Percentiles rank a stretch among this genome's conserved stretches.
phyloP scores from a whole-genome alignment of 2,797 vertebrate species.

The Hoplostethus mediterraneus region DNA sequence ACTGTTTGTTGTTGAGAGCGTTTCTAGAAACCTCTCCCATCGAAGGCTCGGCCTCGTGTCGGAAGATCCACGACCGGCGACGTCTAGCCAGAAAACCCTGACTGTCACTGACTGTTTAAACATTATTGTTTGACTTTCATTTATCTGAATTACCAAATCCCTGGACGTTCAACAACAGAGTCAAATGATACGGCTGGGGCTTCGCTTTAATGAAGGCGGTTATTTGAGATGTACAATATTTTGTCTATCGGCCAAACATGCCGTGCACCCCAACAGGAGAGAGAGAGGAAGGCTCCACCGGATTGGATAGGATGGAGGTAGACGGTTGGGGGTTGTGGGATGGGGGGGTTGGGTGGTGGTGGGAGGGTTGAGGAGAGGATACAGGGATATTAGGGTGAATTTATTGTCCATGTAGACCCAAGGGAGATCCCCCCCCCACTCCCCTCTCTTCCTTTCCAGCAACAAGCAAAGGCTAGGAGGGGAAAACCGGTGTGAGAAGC shows the following conservation, averaged over 20 bases:
- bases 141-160: slow-evolving; percentile 59
- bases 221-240: slow-evolving; percentile 59
- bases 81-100: slow-evolving; percentile 9
- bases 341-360: slow-evolving; percentile 2
- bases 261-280: slow-evolving; percentile 57
- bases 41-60: slow-evolving; percentile 8
- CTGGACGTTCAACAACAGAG: slow-evolving; percentile 48
- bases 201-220: slow-evolving; percentile 54
- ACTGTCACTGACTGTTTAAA: slow-evolving; percentile 41
- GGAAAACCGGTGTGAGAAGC: slow-evolving; percentile 28
- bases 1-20: not conserved
- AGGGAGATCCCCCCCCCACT: slow-evolving; percentile 48
- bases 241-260: slow-evolving; percentile 45
- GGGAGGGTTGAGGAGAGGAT: slow-evolving; percentile 19
- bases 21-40: slow-evolving; percentile 18
- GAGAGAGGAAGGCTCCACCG: slow-evolving; percentile 45
- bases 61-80: slow-evolving; percentile 25
- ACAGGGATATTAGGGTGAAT: slow-evolving; percentile 39
- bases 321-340: slow-evolving; percentile 12
- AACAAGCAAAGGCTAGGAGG: slow-evolving; percentile 20
- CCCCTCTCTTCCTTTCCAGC: slow-evolving; percentile 37
- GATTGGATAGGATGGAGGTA: slow-evolving; percentile 30
- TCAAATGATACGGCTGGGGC: slow-evolving; percentile 58
- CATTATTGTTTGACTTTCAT: slow-evolving; percentile 69
- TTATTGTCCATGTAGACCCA: slow-evolving; percentile 50